Evolutionary conservation across 2,797 vertebrate genomes (phyloP).

Genomic region (Labeo calbasu): DNA sequence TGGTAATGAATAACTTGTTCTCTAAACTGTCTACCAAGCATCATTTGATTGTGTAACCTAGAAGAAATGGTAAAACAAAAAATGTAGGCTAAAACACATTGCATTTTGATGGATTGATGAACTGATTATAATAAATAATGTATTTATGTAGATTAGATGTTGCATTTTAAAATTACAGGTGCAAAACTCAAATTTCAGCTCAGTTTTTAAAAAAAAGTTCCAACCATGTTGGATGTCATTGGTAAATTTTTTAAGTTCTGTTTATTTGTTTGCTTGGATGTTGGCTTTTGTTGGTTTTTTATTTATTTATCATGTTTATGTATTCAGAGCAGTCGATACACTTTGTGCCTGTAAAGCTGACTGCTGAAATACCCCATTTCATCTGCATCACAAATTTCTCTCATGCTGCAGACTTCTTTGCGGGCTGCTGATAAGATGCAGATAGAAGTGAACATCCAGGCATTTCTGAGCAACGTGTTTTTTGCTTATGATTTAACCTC

Average conservation of each 20-base stretch:
- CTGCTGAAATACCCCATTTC: neutral
- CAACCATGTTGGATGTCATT: neutral
- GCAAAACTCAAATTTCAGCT: neutral
- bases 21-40: slow-evolving; percentile 3
- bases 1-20: slow-evolving; percentile 9
- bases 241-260: neutral
- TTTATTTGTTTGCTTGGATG: neutral
- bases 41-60: neutral
- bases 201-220: neutral
- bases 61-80: neutral
- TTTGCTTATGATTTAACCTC: neutral
- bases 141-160: neutral
- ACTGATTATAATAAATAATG: neutral
- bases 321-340: neutral
- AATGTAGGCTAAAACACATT: neutral
- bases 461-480: neutral
- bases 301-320: neutral
- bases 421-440: neutral
- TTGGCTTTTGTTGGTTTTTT: neutral
- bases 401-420: neutral
- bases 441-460: neutral
- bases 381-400: neutral
- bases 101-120: neutral
- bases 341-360: neutral
- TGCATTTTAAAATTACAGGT: neutral